Base-by-base conservation (phyloP, 2,797 vertebrate species). In the Malurus leucopterus region DNA sequence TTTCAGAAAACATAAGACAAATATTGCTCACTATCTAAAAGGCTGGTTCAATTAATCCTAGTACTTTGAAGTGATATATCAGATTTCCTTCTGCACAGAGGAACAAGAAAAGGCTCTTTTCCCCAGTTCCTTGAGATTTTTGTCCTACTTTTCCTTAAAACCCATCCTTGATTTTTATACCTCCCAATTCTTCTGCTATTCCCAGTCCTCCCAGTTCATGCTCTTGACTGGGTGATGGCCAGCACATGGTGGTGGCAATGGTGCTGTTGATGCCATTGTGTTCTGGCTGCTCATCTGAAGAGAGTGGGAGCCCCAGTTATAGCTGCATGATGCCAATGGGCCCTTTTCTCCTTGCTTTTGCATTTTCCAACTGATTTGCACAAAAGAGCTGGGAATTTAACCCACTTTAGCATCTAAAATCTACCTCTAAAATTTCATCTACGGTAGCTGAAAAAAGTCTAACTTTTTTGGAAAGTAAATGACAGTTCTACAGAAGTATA, bases 1-100 rank as follows among this genome's bases (percentile, higher is more conserved):
- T 86, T 91, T 86, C 32, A 71, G 62, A 89, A 94, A 73, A 29
- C n/a, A 24, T 44, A 46, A 76, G n/a, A 81, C 14, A 92, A 88
- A 71, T 40, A 40, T 36, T 73, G 26, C 38, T 83, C 1, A 0
- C 18, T 64, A 21, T 67, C 38, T 53, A 63, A 73, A 12, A 5
- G 23, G 11, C 30, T 70, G 62, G 55, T 68, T 86, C 61, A 73
- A 77, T 88, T 89, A 26, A 61, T 84, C 82, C 43, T 73, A 47
- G 55, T 67, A 50, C 50, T 89, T 59, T 62, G 51, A 88, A 86
- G 59, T 49, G 36, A 89, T 81, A 54, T 81, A 73, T 36, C 49
- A 68, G 43, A 79, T 63, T 78, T 55, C 29, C 16, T 89, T 65
- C 79, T 73, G 22, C 26, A 24, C 11, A 54, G 55, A 70, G 13